Conservation (phyloP, 2,797 vertebrate genomes). For the Meda fulgida region DNA sequence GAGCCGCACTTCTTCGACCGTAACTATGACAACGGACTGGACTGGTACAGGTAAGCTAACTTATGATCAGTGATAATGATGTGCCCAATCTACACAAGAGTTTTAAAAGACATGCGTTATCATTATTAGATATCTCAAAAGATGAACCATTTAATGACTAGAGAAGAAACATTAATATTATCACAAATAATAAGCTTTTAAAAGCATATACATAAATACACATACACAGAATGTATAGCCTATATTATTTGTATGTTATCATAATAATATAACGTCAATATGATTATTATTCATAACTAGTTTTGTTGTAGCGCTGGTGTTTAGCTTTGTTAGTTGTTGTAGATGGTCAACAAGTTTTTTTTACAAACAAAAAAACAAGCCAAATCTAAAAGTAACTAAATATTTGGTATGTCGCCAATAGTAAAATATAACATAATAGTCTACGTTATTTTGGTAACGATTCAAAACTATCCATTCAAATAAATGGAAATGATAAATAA, state of each 20-base stretch:
- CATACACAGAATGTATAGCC: too few species aligned
- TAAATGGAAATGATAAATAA: background rate
- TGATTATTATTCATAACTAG: background rate
- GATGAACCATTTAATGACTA: background rate
- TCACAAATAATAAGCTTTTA: too few species aligned
- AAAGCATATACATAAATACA: too few species aligned
- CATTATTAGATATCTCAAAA: background rate
- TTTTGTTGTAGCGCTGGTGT: background rate
- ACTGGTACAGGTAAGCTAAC: conserved; percentile 85
- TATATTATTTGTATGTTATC: background rate
- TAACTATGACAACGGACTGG: conserved; percentile 87
- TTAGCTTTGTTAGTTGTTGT: background rate
- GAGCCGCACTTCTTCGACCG: conserved; percentile 96
- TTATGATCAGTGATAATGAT: background rate
- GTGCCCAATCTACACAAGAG: background rate
- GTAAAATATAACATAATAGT: background rate
- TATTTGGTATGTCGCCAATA: background rate
- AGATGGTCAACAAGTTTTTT: background rate
- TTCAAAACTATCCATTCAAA: background rate
- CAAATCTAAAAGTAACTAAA: background rate
- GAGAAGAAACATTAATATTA: background rate
- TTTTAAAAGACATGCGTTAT: background rate
- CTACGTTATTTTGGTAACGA: background rate
- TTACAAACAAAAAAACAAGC: background rate
- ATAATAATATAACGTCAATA: background rate